Evolutionary conservation across 2,113 vertebrate genomes (phyloP).

Genomic region (Trogon surrucura): DNA sequence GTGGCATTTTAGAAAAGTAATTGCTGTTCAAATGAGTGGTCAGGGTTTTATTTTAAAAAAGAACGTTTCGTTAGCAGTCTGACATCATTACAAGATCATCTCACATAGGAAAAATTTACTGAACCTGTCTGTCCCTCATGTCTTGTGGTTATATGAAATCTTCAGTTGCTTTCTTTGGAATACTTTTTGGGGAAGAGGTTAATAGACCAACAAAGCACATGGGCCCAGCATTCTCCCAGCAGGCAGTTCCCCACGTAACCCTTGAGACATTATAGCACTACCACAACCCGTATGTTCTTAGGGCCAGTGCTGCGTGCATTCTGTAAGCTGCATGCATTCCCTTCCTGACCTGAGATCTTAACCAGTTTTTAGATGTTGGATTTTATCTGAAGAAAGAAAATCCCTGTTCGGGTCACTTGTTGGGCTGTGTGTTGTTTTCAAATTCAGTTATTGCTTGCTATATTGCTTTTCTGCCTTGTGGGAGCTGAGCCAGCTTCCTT

Average conservation of each 20-base stretch:
- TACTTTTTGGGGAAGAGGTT: neutral
- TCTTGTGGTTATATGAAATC: neutral
- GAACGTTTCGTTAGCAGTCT: neutral
- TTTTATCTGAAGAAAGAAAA: constrained; percentile 47
- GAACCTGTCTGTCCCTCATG: neutral
- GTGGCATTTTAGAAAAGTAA: neutral
- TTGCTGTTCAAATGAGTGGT: neutral
- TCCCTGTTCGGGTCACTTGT: constrained; percentile 58
- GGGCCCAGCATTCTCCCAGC: neutral
- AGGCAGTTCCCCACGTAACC: neutral
- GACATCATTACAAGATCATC: neutral
- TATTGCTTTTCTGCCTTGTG: constrained; percentile 72
- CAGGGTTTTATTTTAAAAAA: neutral
- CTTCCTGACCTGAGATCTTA: constrained; percentile 33
- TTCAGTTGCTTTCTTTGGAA: neutral
- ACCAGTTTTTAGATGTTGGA: neutral
- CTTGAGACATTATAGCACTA: neutral
- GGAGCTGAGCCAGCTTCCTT: constrained; percentile 69
- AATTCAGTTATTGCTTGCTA: constrained; percentile 65
- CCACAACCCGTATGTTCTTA: neutral
- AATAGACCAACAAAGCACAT: neutral
- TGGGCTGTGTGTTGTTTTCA: constrained; percentile 58
- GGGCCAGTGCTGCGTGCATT: neutral
- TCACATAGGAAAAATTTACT: neutral
- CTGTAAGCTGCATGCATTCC: neutral